phyloP scores from a whole-genome alignment of 2,113 vertebrate species.

The Embiotoca jacksoni region DNA sequence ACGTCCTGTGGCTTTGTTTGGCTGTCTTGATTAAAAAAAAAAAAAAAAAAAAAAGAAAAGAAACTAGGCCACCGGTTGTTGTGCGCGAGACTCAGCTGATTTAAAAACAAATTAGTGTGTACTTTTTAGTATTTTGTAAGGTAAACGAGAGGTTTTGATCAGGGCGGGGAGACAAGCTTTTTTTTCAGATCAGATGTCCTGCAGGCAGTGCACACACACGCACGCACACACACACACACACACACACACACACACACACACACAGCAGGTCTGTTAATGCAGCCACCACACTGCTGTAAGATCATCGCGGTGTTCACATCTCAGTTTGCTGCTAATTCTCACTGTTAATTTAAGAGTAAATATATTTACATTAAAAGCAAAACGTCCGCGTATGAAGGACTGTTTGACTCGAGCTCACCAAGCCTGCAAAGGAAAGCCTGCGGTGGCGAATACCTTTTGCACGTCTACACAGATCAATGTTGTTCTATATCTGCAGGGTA shows the following conservation, averaged over 20 bases:
- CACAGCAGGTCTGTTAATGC: constrained; percentile 34
- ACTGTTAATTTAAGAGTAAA: background rate
- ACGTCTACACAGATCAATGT: background rate
- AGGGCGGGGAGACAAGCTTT: constrained; percentile 57
- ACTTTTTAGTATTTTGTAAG: background rate
- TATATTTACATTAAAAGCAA: no score
- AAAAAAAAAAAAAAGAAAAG: constrained; percentile 17
- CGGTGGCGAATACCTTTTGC: background rate
- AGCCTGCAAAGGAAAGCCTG: background rate
- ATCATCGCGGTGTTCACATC: background rate
- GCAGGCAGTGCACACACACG: constrained; percentile 1
- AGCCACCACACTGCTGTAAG: background rate
- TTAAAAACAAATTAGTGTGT: constrained; percentile 13
- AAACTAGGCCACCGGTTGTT: constrained; percentile 69
- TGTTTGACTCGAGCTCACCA: background rate
- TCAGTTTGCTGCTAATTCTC: background rate
- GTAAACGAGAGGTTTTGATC: background rate
- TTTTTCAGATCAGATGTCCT: constrained; percentile 30
- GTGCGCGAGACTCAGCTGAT: constrained; percentile 29
- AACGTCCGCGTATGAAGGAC: no score
- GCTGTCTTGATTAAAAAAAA: constrained; percentile 45
- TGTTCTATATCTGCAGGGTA: background rate
- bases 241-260: background rate
- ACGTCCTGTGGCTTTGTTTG: constrained; percentile 68
- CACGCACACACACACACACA: no score